These are phyloP conservation scores for Drosophila orena DNA, from an alignment of 1,140 invertebrate genomes.

Conservation along the genomic window DNA sequence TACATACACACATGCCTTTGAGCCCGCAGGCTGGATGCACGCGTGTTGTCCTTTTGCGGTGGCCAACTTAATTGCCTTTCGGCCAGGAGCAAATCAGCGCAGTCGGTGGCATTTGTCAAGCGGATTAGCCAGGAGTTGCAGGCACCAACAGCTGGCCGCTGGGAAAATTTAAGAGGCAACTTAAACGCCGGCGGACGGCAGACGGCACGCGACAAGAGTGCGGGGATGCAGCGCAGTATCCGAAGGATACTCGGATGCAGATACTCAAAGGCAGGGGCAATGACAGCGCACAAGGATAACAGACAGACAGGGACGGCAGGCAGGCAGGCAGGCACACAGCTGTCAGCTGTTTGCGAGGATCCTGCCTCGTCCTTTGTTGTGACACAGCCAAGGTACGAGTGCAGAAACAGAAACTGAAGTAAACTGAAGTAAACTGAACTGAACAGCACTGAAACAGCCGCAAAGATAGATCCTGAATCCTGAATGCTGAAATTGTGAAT, in stretches of 20 bases:
- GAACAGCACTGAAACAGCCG: background rate
- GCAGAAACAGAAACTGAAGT: constrained; percentile 14
- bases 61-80: constrained; percentile 68
- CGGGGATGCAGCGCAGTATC: constrained; percentile 5
- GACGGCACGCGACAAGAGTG: constrained; percentile 61
- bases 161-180: constrained; percentile 44
- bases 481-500: constrained; percentile 27
- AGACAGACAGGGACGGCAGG: constrained; percentile 34
- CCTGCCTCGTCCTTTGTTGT: constrained; percentile 46
- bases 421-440: no score
- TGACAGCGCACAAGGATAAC: constrained; percentile 65
- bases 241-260: constrained; percentile 14
- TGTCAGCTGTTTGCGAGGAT: constrained; percentile 76
- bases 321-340: constrained; percentile 71
- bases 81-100: constrained; percentile 47
- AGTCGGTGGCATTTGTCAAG: constrained; percentile 32
- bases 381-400: constrained; percentile 32
- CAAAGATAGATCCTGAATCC: constrained; percentile 65
- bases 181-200: constrained; percentile 41
- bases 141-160: constrained; percentile 34
- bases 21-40: constrained; percentile 27
- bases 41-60: constrained; percentile 29
- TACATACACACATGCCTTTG: constrained; percentile 7
- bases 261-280: constrained; percentile 39
- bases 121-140: constrained; percentile 32